Evolutionary conservation across 2,888 invertebrate genomes (phyloP).

Genomic region (Labia minor): DNA sequence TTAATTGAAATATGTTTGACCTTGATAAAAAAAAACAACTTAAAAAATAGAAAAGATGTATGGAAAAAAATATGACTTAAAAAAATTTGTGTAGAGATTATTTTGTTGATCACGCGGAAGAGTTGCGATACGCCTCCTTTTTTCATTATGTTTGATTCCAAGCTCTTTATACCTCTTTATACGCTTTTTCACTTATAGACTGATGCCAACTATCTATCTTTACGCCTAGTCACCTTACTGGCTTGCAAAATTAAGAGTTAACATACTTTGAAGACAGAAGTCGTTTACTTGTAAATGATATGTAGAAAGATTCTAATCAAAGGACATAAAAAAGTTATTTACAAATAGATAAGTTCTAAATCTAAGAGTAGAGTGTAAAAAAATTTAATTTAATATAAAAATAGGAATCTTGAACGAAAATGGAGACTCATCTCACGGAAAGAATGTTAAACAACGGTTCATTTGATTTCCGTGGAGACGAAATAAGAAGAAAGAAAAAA

Average conservation of each 20-base stretch:
- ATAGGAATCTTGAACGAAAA: neutral
- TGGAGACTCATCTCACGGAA: slow-evolving; percentile 13
- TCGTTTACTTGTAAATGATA: neutral
- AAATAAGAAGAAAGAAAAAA: slow-evolving; percentile 8
- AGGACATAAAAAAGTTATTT: no score
- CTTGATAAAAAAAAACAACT: neutral
- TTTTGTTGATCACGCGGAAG: neutral
- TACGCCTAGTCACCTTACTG: neutral
- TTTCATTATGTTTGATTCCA: neutral
- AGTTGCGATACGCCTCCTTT: neutral
- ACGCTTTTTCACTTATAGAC: neutral
- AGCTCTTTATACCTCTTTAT: slow-evolving; percentile 8
- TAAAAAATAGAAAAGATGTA: neutral
- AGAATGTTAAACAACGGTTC: slow-evolving; percentile 13
- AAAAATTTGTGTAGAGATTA: neutral
- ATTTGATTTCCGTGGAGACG: slow-evolving; percentile 3
- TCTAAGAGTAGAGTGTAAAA: no score
- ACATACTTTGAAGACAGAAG: neutral
- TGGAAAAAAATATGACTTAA: neutral
- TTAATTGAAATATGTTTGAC: neutral
- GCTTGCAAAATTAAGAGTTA: neutral
- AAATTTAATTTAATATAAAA: slow-evolving; percentile 1
- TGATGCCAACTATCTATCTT: neutral
- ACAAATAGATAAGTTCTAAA: no score
- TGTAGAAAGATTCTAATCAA: no score